Conservation (phyloP, 2,888 invertebrate genomes). For the Latheticus oryzae region DNA sequence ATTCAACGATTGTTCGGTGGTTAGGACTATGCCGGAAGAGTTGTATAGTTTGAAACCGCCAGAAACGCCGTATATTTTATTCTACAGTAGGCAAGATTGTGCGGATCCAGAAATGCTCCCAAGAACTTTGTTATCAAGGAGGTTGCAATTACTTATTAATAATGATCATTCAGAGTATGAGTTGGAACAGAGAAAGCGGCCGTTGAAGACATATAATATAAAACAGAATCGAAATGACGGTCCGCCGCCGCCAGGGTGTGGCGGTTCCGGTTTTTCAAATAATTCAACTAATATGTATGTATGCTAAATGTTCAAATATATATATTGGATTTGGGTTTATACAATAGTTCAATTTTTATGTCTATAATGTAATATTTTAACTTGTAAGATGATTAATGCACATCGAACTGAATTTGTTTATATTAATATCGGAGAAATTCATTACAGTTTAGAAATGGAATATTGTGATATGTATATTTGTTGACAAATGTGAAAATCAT, state of each 20-base stretch:
- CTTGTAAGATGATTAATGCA: conserved; percentile 25
- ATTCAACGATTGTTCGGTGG: conserved; percentile 84
- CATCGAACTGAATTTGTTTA: conserved; percentile 35
- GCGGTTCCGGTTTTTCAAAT: conserved; percentile 63
- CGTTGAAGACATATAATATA: conserved; percentile 51
- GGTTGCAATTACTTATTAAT: conserved; percentile 55
- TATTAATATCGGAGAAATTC: not conserved
- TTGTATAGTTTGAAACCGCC: conserved; percentile 74
- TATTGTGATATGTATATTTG: conserved; percentile 24
- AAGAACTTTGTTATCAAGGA: conserved; percentile 52
- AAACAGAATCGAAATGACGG: conserved; percentile 66
- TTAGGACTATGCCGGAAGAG: conserved; percentile 70
- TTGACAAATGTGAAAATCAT: conserved; percentile 3
- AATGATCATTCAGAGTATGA: conserved; percentile 60
- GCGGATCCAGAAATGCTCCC: conserved; percentile 57
- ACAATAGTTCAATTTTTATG: conserved; percentile 29
- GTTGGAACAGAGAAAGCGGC: conserved; percentile 54
- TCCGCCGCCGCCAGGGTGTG: conserved; percentile 69
- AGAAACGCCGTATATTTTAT: conserved; percentile 86
- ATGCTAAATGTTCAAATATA: conserved; percentile 55
- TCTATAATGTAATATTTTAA: conserved; percentile 26
- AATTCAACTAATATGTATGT: conserved; percentile 62
- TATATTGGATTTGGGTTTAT: conserved; percentile 40
- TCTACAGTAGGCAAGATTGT: conserved; percentile 71
- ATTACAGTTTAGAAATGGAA: conserved; percentile 12